Evolutionary conservation across 2,113 vertebrate species (phyloP).

Genomic region (Erinaceus europaeus): DNA sequence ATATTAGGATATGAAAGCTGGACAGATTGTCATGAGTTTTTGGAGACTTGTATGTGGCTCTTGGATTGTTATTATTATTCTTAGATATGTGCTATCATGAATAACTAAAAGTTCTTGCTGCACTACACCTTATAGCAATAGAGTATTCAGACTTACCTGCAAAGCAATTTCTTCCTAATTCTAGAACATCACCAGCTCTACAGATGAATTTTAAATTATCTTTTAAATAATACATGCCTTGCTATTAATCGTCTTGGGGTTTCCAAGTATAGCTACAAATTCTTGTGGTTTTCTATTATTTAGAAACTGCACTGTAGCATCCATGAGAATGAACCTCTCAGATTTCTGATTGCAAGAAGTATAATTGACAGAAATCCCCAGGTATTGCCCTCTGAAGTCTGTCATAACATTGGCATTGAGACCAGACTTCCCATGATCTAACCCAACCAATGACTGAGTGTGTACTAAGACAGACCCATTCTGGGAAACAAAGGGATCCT

Average conservation of each 20-base stretch:
- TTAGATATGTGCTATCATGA: neutral
- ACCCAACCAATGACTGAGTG: neutral
- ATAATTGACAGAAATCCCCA: neutral
- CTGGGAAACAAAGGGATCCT: slow-evolving; percentile 17
- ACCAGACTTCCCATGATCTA: neutral
- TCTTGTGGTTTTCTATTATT: slow-evolving; percentile 6
- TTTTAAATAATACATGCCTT: slow-evolving; percentile 45
- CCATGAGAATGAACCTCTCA: neutral
- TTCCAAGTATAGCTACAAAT: slow-evolving; percentile 2
- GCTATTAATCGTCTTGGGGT: neutral
- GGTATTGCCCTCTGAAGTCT: neutral
- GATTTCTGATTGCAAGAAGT: neutral
- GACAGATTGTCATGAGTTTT: neutral
- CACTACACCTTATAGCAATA: neutral
- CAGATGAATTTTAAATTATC: slow-evolving; percentile 41
- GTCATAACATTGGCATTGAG: neutral
- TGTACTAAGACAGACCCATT: neutral
- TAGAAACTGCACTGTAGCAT: neutral
- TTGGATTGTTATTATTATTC: slow-evolving; percentile 30
- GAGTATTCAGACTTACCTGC: neutral
- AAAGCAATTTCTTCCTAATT: slow-evolving; percentile 47
- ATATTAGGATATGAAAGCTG: slow-evolving; percentile 1
- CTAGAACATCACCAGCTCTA: neutral
- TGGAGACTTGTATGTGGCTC: neutral
- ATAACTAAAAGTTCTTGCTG: slow-evolving; percentile 16